These are phyloP conservation scores for Apodemus speciosus DNA, from an alignment of 2,113 vertebrate species.

Conservation along the genomic window DNA sequence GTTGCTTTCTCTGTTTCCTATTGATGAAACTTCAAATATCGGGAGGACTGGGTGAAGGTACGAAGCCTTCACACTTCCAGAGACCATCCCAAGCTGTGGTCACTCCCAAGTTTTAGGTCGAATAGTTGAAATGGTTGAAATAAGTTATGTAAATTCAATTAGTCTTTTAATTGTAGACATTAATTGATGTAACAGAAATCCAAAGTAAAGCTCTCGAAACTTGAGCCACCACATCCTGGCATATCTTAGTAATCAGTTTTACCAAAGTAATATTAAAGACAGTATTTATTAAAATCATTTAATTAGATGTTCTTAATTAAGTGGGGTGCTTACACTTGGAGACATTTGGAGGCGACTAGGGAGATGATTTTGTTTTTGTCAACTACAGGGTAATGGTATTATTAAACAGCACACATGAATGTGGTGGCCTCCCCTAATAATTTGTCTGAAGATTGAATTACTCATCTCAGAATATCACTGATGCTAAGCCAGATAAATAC, in stretches of 20 bases:
- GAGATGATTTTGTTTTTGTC: not conserved
- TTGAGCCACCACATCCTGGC: not conserved
- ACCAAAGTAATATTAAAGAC: not conserved
- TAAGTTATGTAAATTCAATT: not conserved
- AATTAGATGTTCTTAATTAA: constrained; percentile 34
- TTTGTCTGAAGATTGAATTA: not conserved
- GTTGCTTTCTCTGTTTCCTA: not conserved
- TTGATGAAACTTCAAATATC: not conserved
- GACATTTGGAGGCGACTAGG: not conserved
- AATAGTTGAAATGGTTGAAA: not conserved
- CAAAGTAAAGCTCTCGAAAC: not conserved
- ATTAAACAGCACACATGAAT: not conserved
- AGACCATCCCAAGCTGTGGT: not conserved
- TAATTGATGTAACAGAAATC: not conserved
- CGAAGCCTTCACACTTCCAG: not conserved
- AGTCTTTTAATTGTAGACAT: not conserved
- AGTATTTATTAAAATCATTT: constrained; percentile 9
- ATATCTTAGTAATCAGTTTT: constrained; percentile 28
- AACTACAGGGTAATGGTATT: not conserved
- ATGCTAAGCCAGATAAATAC: not conserved
- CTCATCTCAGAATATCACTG: not conserved
- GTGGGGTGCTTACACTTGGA: not conserved
- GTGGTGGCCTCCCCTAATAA: not conserved
- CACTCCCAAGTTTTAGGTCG: not conserved
- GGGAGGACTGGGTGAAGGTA: not conserved